Evolutionary conservation across 2,113 vertebrate species (phyloP).

Genomic region (Pachypanchax playfairii): DNA sequence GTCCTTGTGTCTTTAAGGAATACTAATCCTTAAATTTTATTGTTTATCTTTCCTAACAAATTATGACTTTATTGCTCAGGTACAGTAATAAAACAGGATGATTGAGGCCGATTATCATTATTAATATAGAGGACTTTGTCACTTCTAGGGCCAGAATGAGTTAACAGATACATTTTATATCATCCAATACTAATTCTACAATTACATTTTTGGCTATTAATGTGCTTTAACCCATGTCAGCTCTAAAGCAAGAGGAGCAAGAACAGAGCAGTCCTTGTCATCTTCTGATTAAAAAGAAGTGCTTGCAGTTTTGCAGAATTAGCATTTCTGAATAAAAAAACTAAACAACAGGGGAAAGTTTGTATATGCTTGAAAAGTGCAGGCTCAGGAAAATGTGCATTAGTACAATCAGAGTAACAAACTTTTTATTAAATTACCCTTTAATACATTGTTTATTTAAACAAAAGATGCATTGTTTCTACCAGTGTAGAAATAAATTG

Average conservation of each 20-base stretch:
- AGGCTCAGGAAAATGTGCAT: conserved; percentile 42
- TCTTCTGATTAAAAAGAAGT: conserved; percentile 15
- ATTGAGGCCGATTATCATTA: conserved; percentile 14
- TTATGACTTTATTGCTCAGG: too few species aligned
- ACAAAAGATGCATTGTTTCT: conserved; percentile 21
- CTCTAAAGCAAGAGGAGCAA: conserved; percentile 24
- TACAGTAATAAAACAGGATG: not conserved
- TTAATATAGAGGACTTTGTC: conserved; percentile 11
- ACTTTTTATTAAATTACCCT: conserved; percentile 36
- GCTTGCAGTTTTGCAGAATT: conserved; percentile 40
- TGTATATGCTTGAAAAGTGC: conserved; percentile 47
- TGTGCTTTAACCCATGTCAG: conserved; percentile 33
- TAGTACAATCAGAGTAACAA: conserved; percentile 54
- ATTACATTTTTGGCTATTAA: conserved; percentile 33
- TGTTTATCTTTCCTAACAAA: too few species aligned
- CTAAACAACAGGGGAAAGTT: conserved; percentile 38
- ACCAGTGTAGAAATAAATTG: conserved; percentile 4
- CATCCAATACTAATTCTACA: conserved; percentile 28
- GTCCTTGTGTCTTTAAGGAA: too few species aligned
- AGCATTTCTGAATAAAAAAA: conserved; percentile 40
- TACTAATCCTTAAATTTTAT: too few species aligned
- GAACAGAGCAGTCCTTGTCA: conserved; percentile 17
- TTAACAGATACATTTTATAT: conserved; percentile 33
- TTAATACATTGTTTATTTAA: conserved; percentile 21
- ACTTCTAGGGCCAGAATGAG: conserved; percentile 21